phyloP scores from a whole-genome alignment of 2,113 vertebrate genomes.

The Zosterops pallidus region DNA sequence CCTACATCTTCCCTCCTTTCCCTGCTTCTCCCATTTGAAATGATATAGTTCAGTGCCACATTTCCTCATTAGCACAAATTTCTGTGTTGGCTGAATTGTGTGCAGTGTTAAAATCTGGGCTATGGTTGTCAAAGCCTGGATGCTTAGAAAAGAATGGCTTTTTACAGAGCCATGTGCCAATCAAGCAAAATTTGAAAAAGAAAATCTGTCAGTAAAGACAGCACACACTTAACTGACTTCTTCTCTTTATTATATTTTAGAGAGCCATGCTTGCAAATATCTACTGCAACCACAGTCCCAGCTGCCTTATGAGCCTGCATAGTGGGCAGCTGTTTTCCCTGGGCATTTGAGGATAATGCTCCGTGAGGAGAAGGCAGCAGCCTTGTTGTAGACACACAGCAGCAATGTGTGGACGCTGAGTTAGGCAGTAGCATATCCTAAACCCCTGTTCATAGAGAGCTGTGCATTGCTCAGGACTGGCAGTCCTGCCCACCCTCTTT shows the following conservation, averaged over 20 bases:
- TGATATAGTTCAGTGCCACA: background rate
- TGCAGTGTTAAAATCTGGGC: constrained; percentile 15
- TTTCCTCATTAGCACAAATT: constrained; percentile 1
- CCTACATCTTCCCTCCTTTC: background rate
- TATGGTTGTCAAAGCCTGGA: background rate
- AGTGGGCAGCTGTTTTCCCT: background rate
- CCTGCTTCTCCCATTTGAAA: background rate
- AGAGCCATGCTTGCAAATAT: background rate
- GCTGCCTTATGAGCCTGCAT: background rate
- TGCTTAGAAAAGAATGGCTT: background rate
- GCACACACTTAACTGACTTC: background rate
- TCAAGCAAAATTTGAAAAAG: background rate
- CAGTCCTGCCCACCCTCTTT: background rate
- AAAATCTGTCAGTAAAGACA: background rate
- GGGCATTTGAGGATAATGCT: background rate
- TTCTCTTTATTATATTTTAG: background rate
- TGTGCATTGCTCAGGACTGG: background rate
- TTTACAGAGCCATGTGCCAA: background rate
- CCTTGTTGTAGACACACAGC: background rate
- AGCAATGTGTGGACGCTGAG: background rate
- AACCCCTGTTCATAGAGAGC: background rate
- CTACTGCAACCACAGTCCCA: background rate
- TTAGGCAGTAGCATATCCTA: background rate
- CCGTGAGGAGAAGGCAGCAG: background rate
- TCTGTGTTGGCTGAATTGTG: background rate